These are phyloP conservation scores for Phataginus tetradactyla DNA, from an alignment of 2,797 vertebrate genomes.

Conservation along the genomic window DNA sequence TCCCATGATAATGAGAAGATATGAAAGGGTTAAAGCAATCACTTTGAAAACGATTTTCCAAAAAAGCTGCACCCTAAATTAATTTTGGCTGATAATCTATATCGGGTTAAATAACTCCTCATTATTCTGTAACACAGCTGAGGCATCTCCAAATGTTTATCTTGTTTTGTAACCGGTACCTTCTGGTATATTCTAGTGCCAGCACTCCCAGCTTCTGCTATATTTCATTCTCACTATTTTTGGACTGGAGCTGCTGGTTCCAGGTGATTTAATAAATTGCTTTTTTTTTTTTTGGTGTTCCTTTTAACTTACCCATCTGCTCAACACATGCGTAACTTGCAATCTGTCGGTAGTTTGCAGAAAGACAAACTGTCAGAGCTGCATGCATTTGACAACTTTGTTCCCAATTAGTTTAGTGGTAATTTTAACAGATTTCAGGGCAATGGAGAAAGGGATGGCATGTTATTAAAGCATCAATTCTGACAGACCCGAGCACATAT, in stretches of 20 bases:
- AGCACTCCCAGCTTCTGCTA: conserved; percentile 90
- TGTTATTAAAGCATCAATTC: conserved; percentile 91
- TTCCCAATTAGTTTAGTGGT: conserved; percentile 92
- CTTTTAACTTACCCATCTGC: conserved; percentile 93
- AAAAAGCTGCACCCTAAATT: conserved; percentile 89
- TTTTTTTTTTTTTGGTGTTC: conserved; percentile 87
- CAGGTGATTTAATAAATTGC: conserved; percentile 94
- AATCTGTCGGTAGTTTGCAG: conserved; percentile 92
- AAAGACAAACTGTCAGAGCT: conserved; percentile 92
- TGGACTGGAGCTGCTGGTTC: conserved; percentile 92
- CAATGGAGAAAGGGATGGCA: conserved; percentile 89
- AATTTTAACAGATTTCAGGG: conserved; percentile 93
- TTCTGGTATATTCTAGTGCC: conserved; percentile 91
- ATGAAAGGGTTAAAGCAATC: conserved; percentile 77
- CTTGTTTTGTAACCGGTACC: conserved; percentile 93
- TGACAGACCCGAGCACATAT: conserved; percentile 89
- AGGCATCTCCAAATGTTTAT: conserved; percentile 93
- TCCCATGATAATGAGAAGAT: conserved; percentile 56
- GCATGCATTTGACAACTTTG: conserved; percentile 91
- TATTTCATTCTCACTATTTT: conserved; percentile 94
- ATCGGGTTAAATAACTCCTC: conserved; percentile 91
- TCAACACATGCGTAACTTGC: conserved; percentile 92
- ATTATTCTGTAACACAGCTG: conserved; percentile 92
- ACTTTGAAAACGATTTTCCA: conserved; percentile 81
- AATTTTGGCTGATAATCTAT: conserved; percentile 91